These are phyloP conservation scores for Saturnia japonica DNA, from an alignment of 2,888 invertebrate genomes.

Conservation along the genomic window DNA sequence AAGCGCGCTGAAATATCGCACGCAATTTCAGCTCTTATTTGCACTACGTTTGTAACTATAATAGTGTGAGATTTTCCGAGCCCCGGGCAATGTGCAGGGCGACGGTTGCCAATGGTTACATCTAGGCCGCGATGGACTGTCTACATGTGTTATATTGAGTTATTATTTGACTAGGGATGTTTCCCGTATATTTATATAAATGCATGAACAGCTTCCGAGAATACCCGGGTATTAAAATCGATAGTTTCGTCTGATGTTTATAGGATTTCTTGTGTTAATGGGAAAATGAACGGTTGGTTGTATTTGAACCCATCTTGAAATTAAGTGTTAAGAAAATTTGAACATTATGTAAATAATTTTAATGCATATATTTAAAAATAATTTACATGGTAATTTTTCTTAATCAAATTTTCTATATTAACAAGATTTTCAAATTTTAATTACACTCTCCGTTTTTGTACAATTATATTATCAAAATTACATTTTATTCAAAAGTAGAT, in stretches of 20 bases:
- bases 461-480: no score
- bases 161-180: conserved; percentile 62
- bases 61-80: conserved; percentile 30
- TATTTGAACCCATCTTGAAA: no score
- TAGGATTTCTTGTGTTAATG: neutral
- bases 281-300: neutral
- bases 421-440: no score
- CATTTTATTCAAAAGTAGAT: no score
- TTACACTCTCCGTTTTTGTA: no score
- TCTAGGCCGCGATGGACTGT: conserved; percentile 45
- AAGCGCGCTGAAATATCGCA: conserved; percentile 30
- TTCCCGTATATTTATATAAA: conserved; percentile 55
- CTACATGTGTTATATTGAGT: conserved; percentile 55
- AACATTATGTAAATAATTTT: no score
- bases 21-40: conserved; percentile 42
- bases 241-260: conserved; percentile 36
- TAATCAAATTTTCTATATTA: no score
- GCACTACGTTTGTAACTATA: conserved; percentile 29
- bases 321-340: no score
- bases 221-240: conserved; percentile 47
- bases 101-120: conserved; percentile 59
- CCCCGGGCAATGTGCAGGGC: conserved; percentile 43
- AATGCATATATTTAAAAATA: no score
- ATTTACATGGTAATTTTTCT: no score
- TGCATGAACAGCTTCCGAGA: conserved; percentile 43